A percentile compares a stretch with the other conserved stretches of the same genome.
Conservation (phyloP, 2,888 invertebrate species). For the Elmis aenea region DNA sequence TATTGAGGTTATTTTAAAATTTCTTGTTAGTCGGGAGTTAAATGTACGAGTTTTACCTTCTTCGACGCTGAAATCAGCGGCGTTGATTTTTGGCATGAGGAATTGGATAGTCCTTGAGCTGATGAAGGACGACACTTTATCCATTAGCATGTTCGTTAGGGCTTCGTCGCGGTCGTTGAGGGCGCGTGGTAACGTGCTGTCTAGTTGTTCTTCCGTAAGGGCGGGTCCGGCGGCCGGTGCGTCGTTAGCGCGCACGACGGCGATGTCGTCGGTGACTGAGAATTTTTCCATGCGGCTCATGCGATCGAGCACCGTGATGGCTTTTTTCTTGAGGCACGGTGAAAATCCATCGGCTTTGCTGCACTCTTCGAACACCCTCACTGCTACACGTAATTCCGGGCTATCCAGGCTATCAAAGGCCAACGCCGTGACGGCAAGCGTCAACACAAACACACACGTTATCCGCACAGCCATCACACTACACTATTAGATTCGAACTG, state of each 20-base stretch:
- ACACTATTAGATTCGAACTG: slow-evolving; percentile 33
- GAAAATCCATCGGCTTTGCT: slow-evolving; percentile 63
- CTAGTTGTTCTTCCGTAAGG: slow-evolving; percentile 64
- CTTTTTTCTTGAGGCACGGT: slow-evolving; percentile 76
- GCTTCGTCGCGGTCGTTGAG: slow-evolving; percentile 63
- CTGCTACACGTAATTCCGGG: slow-evolving; percentile 60
- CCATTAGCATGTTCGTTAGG: slow-evolving; percentile 64
- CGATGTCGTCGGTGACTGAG: slow-evolving; percentile 61
- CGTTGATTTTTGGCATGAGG: slow-evolving; percentile 66
- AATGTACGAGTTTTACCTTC: no score
- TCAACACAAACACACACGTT: slow-evolving; percentile 38
- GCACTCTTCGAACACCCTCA: slow-evolving; percentile 76
- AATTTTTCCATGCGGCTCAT: slow-evolving; percentile 65
- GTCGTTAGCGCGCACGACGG: slow-evolving; percentile 56
- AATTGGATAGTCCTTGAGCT: slow-evolving; percentile 73
- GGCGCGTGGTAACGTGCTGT: slow-evolving; percentile 62
- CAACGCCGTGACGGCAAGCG: slow-evolving; percentile 31
- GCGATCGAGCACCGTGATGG: slow-evolving; percentile 72
- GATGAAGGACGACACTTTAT: slow-evolving; percentile 65
- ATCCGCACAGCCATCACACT: slow-evolving; percentile 27
- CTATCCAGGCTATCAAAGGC: slow-evolving; percentile 42
- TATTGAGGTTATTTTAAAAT: neutral
- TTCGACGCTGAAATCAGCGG: slow-evolving; percentile 65
- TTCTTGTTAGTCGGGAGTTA: slow-evolving; percentile 1
- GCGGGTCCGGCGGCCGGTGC: slow-evolving; percentile 39